These are phyloP conservation scores for Drosophila nigricruria DNA, from an alignment of 2,888 invertebrate genomes.

Conservation along the genomic window DNA sequence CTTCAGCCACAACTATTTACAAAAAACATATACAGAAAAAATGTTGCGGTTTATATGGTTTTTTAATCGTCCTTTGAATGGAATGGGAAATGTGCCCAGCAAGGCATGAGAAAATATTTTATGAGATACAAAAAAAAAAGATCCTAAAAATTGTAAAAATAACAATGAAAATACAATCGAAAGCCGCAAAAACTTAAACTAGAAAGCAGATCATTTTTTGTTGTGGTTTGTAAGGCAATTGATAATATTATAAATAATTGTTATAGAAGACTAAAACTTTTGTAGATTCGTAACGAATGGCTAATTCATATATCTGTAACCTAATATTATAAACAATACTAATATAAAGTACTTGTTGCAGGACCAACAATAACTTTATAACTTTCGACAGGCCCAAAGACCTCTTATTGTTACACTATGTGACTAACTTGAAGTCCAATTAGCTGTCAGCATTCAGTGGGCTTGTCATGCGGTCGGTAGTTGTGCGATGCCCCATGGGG, in stretches of 20 bases:
- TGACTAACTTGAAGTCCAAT: slow-evolving; percentile 36
- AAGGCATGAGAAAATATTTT: slow-evolving; percentile 70
- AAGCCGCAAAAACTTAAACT: background rate
- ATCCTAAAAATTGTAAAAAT: slow-evolving; percentile 22
- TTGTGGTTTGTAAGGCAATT: background rate
- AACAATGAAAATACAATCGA: slow-evolving; percentile 6
- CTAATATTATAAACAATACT: no score
- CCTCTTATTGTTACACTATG: slow-evolving; percentile 26
- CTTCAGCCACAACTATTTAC: slow-evolving; percentile 41
- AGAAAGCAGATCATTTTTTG: background rate
- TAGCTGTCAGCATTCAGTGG: slow-evolving; percentile 31
- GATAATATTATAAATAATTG: background rate
- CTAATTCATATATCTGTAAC: background rate
- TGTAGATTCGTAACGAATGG: no score
- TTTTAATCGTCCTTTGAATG: slow-evolving; percentile 29
- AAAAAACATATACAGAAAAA: slow-evolving; percentile 22
- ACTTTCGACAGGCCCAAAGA: background rate
- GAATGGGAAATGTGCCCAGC: slow-evolving; percentile 33
- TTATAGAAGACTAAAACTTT: background rate
- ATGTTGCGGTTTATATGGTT: slow-evolving; percentile 53
- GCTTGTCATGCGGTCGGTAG: slow-evolving; percentile 16
- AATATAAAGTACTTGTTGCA: background rate
- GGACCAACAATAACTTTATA: background rate
- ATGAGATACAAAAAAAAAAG: slow-evolving; percentile 21
- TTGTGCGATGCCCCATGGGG: slow-evolving; percentile 44